Evolutionary conservation across 2,888 invertebrate species (phyloP), one percentile per base, ranked within the genome.

Genomic region (Temnothorax unifasciatus): DNA sequence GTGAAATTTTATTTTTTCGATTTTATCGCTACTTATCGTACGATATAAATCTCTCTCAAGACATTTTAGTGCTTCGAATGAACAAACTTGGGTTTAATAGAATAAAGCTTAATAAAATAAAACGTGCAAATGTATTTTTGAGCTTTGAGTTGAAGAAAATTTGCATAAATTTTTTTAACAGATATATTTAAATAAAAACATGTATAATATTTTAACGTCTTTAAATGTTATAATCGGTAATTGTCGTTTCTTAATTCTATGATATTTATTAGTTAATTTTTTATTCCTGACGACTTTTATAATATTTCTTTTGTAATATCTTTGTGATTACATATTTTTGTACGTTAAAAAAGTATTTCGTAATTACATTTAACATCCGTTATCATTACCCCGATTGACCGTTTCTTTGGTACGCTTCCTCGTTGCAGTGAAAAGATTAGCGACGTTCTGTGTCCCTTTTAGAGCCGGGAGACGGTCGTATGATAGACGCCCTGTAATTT

Each of bases 401-500:
- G 21, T 34, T 38, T 41, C 15, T 1, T 29, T 44, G 11, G 9
- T 6, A 15, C 3, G 9, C 18, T 57, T 57, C 5, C 34, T 47
- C 18, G 21, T 38, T 52, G 34, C 68, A 21, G 66, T 18, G 18
- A 38, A 81, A 79, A 71, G 59, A 61, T 71, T 47, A 81, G 59
- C 59, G 68, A 54, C 59, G 4, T 69, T 57, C 68, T 9, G 8
- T 68, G 25, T 50, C 21, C 61, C 34, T 64, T 79, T 71, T 18
- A 21, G 34, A 50, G 25, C 13, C 41, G 52, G 52, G 34, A 79
- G 69, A 59, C 21, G 57, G 57, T 44, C 44, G 73, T 71, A 21
- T 18, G 71, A 71, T 34, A 47, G 47, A 18, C 73, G 59, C 25
- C 34, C 34, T 81, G n/a, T 81, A 81, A 81, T 81, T 81, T 81